Evolutionary conservation across 2,113 vertebrate species (phyloP).

Genomic region (Diglossa brunneiventris): DNA sequence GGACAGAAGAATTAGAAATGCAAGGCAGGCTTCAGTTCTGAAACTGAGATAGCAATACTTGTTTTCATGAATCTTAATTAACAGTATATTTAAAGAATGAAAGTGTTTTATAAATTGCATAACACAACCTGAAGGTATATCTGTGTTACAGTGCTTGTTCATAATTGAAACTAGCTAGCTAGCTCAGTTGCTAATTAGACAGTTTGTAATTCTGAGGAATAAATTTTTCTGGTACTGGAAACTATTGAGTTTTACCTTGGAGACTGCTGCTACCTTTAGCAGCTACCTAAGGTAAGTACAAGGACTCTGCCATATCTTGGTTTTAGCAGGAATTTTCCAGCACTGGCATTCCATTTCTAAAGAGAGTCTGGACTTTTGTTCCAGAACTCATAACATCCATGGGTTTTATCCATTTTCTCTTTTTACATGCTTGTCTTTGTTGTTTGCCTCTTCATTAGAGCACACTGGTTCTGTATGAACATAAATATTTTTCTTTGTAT

Average conservation of each 20-base stretch:
- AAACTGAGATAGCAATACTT: neutral
- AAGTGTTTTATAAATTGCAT: neutral
- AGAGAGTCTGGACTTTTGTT: neutral
- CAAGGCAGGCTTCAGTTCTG: neutral
- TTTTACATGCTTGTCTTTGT: neutral
- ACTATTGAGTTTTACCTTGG: neutral
- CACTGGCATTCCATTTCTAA: neutral
- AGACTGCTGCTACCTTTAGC: neutral
- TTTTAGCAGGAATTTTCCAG: neutral
- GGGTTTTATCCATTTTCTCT: neutral
- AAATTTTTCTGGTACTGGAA: neutral
- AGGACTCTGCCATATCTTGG: neutral
- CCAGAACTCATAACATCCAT: neutral
- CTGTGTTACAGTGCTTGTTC: neutral
- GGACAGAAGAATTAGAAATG: neutral
- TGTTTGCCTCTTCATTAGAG: neutral
- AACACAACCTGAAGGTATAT: neutral
- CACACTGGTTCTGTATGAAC: neutral
- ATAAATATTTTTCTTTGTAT: neutral
- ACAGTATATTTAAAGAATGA: neutral
- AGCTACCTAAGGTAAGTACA: neutral
- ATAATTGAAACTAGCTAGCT: neutral
- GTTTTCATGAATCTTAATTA: neutral
- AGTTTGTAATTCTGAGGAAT: neutral
- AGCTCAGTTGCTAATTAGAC: neutral